phyloP scores from a whole-genome alignment of 2,113 vertebrate species.

The Cariama cristata region DNA sequence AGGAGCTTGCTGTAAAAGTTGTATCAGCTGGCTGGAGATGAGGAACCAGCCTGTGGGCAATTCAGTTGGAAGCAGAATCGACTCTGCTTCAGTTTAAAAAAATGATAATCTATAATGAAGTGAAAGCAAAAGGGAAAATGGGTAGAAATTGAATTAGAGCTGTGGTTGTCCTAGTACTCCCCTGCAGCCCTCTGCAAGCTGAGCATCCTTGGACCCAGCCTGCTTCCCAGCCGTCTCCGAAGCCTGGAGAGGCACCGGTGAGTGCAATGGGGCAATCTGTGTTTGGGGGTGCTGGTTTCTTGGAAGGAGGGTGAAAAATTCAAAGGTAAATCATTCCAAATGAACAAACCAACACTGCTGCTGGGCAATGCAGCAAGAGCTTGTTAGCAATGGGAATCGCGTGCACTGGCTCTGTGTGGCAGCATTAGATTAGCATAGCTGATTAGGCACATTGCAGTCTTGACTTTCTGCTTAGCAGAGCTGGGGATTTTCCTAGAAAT shows the following conservation, averaged over 20 bases:
- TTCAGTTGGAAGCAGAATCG: conserved; percentile 12
- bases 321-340: not conserved
- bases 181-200: not conserved
- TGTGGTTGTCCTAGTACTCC: not conserved
- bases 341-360: not conserved
- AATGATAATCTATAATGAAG: conserved; percentile 61
- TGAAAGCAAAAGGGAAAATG: conserved; percentile 44
- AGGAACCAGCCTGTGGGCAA: conserved; percentile 16
- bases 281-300: not conserved
- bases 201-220: not conserved
- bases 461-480: not conserved
- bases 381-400: not conserved
- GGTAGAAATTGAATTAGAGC: conserved; percentile 57
- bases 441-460: not conserved
- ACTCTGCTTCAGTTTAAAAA: conserved; percentile 51
- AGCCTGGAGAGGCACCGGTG: not conserved
- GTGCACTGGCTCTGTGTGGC: not conserved
- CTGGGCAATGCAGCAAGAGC: not conserved
- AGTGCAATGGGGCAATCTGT: not conserved
- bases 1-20: not conserved
- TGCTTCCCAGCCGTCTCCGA: not conserved
- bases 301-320: not conserved
- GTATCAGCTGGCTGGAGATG: not conserved
- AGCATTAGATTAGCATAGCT: conserved; percentile 17
- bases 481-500: not conserved